Conservation (phyloP, 2,888 invertebrate species). For the Augochlorella aurata region DNA sequence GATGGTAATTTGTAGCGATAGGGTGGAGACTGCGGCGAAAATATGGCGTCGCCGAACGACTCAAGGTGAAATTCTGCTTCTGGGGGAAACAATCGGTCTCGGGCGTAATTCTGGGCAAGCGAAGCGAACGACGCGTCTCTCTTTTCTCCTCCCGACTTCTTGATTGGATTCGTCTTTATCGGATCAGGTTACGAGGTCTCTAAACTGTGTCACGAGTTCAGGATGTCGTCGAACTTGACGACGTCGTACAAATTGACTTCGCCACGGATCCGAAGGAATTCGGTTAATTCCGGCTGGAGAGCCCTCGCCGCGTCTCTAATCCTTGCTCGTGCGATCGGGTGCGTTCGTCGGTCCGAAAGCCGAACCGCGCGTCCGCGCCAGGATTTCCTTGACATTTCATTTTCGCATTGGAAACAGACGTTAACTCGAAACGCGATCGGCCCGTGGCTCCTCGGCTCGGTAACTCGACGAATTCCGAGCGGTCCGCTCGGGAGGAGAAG, state of each 20-base stretch:
- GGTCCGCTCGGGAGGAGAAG: not conserved
- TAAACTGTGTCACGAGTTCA: constrained; percentile 31
- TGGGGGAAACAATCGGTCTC: constrained; percentile 9
- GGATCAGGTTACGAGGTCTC: constrained; percentile 33
- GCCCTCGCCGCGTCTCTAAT: not conserved
- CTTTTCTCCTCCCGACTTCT: constrained; percentile 33
- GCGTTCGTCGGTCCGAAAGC: not conserved
- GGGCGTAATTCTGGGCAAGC: not conserved
- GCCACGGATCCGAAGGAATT: constrained; percentile 19
- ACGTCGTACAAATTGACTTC: constrained; percentile 38
- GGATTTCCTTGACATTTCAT: not conserved
- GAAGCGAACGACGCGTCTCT: constrained; percentile 3
- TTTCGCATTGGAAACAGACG: not conserved
- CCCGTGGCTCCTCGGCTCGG: not conserved
- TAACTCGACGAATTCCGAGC: not conserved
- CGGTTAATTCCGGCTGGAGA: constrained; percentile 35
- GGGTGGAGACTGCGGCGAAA: not conserved
- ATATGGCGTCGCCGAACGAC: not conserved
- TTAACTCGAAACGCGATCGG: not conserved
- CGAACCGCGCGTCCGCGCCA: not conserved
- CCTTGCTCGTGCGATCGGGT: not conserved
- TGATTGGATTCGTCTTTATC: constrained; percentile 45
- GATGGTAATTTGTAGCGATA: not conserved
- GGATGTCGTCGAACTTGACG: constrained; percentile 24
- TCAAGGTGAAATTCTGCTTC: not conserved